Percentiles rank a stretch among this genome's conserved stretches.
Evolutionary conservation across 2,888 invertebrate species (phyloP).

Genomic region (Perdita meconis): DNA sequence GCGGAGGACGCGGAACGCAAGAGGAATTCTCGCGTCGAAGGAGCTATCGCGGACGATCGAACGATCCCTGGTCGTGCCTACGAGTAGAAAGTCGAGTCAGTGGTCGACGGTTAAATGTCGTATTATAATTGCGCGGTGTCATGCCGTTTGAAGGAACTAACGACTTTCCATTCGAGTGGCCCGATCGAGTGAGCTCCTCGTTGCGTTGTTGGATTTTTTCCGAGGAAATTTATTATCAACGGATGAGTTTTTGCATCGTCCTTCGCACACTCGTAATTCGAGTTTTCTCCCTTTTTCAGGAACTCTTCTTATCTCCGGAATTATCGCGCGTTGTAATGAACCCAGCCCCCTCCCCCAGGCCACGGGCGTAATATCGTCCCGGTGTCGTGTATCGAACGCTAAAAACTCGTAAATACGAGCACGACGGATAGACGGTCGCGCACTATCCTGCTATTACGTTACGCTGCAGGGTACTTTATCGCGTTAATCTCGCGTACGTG

Average conservation of each 20-base stretch:
- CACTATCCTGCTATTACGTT: conserved; percentile 46
- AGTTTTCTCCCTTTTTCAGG: not conserved
- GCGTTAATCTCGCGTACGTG: conserved; percentile 45
- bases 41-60: conserved; percentile 24
- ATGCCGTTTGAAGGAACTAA: not conserved
- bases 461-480: conserved; percentile 51
- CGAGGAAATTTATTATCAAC: conserved; percentile 1
- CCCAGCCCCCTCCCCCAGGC: conserved; percentile 19
- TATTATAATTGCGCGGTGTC: conserved; percentile 65
- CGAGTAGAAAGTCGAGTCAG: conserved; percentile 65
- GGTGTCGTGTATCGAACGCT: conserved; percentile 31
- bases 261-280: not conserved
- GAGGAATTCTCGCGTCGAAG: not conserved
- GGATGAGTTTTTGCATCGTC: not conserved
- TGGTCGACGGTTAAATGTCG: conserved; percentile 67
- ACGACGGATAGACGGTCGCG: conserved; percentile 26
- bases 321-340: conserved; percentile 37
- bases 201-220: not conserved
- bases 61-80: conserved; percentile 12
- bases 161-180: not conserved
- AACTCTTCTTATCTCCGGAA: not conserved
- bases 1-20: not conserved
- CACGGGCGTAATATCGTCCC: conserved; percentile 32
- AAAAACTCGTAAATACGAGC: conserved; percentile 37
- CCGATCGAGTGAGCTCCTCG: not conserved